Base-by-base conservation (phyloP, 2,888 invertebrate species). In the Pimpla rufipes region DNA sequence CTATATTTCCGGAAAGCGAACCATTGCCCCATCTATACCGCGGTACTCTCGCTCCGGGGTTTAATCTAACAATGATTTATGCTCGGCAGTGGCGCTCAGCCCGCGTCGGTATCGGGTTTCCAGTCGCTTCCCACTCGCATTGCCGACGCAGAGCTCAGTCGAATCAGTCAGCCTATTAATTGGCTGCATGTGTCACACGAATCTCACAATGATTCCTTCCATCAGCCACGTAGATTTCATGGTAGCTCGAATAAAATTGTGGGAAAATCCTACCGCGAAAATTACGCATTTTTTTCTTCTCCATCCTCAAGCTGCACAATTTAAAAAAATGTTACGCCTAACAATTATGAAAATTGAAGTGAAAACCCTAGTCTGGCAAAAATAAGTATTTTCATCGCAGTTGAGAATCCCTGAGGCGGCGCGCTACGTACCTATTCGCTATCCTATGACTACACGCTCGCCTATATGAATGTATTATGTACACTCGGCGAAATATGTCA, bases 21-120 rank as follows among this genome's bases (percentile, higher is more conserved):
- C 88, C 88, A 88, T 88, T 87, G 86, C 85, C 88, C 87, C 87
- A 85, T 87, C 74, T 73, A 29, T 29, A 42, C 78, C 55, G n/a
- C 73, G 45, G 66, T 64, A 62, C 55, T 74, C 78, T 81, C 87
- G 85, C 86, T 90, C 90, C 88, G 87, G 90, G 90, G 89, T 92
- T 92, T 91, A 92, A 92, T 92, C 91, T 92, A 92, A 92, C 92
- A 91, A 92, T 92, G 92, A 92, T 92, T 92, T 92, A 92, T 92
- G 88, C 88, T 87, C 85, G 83, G 77, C 91, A 91, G 90, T 85
- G 91, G 87, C 85, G 91, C 91, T 91, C 91, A 91, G 86, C 75
- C 76, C 74, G 11, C 29, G n/a, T 21, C 37, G 16, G 18, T 50
- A 45, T 66, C n/a, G 45, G 55, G 7, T 66, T 45, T 62, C 59